These are phyloP conservation scores for Loris lydekkerianus DNA, from an alignment of 2,797 vertebrate species.

Conservation along the genomic window DNA sequence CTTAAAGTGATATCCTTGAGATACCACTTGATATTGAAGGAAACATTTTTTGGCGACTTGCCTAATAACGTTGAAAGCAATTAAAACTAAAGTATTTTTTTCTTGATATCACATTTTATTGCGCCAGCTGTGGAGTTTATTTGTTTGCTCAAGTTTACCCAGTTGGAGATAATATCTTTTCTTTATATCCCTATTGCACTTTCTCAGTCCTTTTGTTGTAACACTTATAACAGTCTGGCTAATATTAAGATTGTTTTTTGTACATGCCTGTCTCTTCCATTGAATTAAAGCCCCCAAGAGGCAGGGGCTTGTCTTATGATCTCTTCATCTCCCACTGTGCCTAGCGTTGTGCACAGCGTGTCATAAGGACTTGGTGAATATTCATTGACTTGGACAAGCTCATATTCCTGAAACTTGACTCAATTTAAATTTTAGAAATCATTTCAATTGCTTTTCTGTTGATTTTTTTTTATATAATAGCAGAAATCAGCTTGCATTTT, in stretches of 20 bases:
- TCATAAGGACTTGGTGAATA: constrained; percentile 58
- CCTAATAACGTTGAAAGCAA: constrained; percentile 82
- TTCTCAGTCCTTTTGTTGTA: constrained; percentile 73
- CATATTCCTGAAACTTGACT: constrained; percentile 59
- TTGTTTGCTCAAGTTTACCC: constrained; percentile 81
- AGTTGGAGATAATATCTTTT: constrained; percentile 84
- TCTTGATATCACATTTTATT: constrained; percentile 80
- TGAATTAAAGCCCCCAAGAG: constrained; percentile 74
- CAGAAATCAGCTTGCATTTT: constrained; percentile 46
- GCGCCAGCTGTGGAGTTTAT: constrained; percentile 85
- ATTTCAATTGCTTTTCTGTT: constrained; percentile 62
- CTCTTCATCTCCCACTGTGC: constrained; percentile 67
- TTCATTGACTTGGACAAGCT: constrained; percentile 39
- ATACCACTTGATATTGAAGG: constrained; percentile 73
- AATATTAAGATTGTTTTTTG: constrained; percentile 74
- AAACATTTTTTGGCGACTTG: constrained; percentile 77
- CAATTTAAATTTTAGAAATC: constrained; percentile 67
- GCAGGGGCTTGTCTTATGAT: constrained; percentile 25
- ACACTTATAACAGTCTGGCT: constrained; percentile 60
- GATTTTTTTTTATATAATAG: background rate
- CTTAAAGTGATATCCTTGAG: constrained; percentile 65
- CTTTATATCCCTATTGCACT: constrained; percentile 74
- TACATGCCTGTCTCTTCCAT: constrained; percentile 17
- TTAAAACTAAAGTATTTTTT: constrained; percentile 77
- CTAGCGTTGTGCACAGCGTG: constrained; percentile 70